Percentiles rank a stretch among this genome's conserved stretches.
Evolutionary conservation across 2,797 vertebrate genomes (phyloP).

Genomic region (Miichthys miiuy): DNA sequence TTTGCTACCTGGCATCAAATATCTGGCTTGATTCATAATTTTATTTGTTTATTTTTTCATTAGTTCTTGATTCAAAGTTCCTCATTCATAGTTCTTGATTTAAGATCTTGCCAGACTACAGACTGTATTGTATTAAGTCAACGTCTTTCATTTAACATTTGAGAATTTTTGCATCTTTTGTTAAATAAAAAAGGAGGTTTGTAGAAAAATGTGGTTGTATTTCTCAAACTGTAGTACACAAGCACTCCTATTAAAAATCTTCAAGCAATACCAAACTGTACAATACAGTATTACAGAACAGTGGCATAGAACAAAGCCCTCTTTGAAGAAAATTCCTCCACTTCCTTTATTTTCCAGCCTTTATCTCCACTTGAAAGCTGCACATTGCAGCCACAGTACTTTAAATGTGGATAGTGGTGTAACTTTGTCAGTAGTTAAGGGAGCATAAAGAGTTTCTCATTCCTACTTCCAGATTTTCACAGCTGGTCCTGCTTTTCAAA

Average conservation of each 20-base stretch:
- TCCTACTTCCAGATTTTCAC: constrained; percentile 46
- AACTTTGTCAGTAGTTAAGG: constrained; percentile 34
- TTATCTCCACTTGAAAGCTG: constrained; percentile 38
- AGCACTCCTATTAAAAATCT: neutral
- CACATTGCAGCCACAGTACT: constrained; percentile 28
- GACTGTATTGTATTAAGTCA: neutral
- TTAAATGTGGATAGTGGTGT: constrained; percentile 47
- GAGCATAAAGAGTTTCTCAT: constrained; percentile 53
- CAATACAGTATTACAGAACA: neutral
- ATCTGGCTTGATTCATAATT: no score
- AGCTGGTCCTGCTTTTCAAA: constrained; percentile 51
- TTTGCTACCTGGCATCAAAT: neutral
- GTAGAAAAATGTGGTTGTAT: neutral
- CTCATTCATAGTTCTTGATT: neutral
- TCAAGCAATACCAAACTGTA: neutral
- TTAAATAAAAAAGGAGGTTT: neutral
- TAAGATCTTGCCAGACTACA: neutral
- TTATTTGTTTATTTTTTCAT: neutral
- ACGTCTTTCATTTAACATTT: neutral
- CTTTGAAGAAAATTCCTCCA: constrained; percentile 14
- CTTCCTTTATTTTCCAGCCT: constrained; percentile 35
- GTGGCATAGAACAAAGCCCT: constrained; percentile 17
- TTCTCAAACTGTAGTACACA: neutral
- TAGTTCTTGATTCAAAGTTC: no score
- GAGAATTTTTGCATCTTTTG: neutral